Evolutionary conservation across 2,797 vertebrate species (phyloP), one percentile per base, ranked within the genome.

Genomic region (Cyclopterus lumpus): DNA sequence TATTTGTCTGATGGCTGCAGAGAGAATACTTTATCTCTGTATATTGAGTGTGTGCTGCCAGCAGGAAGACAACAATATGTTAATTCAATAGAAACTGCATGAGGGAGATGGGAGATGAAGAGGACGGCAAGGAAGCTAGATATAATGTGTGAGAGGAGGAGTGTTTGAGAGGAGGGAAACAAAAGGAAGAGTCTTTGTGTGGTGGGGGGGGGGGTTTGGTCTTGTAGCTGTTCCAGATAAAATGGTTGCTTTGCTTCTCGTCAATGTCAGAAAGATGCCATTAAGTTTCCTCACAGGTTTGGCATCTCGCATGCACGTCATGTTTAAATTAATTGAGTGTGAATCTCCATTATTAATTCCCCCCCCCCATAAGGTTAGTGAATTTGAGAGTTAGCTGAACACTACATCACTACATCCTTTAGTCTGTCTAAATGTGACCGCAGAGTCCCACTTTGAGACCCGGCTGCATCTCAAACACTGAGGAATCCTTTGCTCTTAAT

Each of bases 111-210:
- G 22, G 34, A 51, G 66, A 64, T 60, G 53, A 72, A 44, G 71
- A 70, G 16, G 46, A 59, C 8, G 38, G 24, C 30, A 30, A 14
- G 53, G 8, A 64, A 51, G 65, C 61, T 36, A 9, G 55, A 79
- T 55, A 63, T 58, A 76, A 34, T 51, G 28, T 71, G 73, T 26
- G 73, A 76, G n/a, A n/a, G n/a, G n/a, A n/a, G n/a, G 65, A 30
- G 92, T 93, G 93, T 95, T 93, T 34, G 93, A 38, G 94, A 95
- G 90, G 57, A 12, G 36, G 24, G 10, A 68, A 81, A 80, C 24
- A 68, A 57, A 61, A 46, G 62, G 16, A 59, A 16, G 24, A 49
- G 63, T 85, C 53, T 69, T 32, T 64, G 22, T 28, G 49, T 7
- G 44, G 16, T 14, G 40, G 40, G 40, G 18, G 18, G 59, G 42